Evolutionary conservation across 1,140 invertebrate species (phyloP), one percentile per base, ranked within the genome.

Genomic region (Eurosta solidaginis): DNA sequence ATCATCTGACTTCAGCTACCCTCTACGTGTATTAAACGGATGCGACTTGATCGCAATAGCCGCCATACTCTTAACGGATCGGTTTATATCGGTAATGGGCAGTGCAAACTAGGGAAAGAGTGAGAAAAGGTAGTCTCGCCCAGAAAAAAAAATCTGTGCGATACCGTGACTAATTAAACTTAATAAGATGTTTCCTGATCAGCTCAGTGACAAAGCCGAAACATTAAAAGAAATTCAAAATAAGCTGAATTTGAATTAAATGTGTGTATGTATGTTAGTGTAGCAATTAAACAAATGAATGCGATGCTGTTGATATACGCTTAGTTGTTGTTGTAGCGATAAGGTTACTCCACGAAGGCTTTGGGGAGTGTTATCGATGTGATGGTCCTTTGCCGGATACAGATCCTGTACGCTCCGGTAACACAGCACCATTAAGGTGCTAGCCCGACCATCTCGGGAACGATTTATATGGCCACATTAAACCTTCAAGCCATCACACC

Each of bases 121-220:
- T n/a, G n/a, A 29, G 59, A 68, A 33, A 68, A 22, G 59, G 59
- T 68, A 20, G 59, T 68, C 59, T 68, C 14, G 59, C 22, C 59
- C n/a, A n/a, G n/a, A n/a, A n/a, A n/a, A 17, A 40, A 52, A 40
- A 68, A 68, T 40, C 59, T 20, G n/a, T n/a, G 59, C 59, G 33
- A 20, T 14, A 40, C 79, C 74, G 81, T 79, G 80, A 83, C 83
- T 84, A 84, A 84, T 84, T 84, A 84, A 85, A 82, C 82, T 82
- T 85, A 84, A 84, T 82, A 81, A 82, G 59, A 81, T 75, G 81
- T 81, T 84, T 84, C 83, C 83, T 84, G 83, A 83, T 78, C 79
- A 44, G 68, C 81, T 79, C 81, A 74, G 78, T 74, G 54, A 76
- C 80, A 80, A 79, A 79, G 75, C 76, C 78, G 79, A 83, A 84